phyloP scores from a whole-genome alignment of 1,140 invertebrate genomes.

The Drosophila baimaii region DNA sequence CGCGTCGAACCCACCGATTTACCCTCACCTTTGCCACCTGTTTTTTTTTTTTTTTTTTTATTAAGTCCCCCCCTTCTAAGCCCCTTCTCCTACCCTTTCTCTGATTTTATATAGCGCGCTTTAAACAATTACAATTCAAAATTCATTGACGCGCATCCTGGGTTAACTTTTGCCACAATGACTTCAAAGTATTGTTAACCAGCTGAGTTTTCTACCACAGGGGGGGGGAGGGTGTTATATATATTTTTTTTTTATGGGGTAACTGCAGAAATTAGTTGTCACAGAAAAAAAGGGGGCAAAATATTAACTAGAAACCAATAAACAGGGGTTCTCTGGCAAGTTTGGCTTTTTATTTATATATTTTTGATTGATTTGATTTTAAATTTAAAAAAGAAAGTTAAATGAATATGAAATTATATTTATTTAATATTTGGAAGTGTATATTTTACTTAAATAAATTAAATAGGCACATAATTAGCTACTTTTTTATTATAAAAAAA shows the following conservation, averaged over 20 bases:
- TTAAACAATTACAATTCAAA: slow-evolving; percentile 83
- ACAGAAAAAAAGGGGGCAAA: background rate
- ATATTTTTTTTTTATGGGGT: too few relatives aligned
- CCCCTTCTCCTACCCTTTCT: too few relatives aligned
- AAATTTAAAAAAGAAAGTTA: background rate
- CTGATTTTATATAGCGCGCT: slow-evolving; percentile 53
- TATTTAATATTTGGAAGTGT: background rate
- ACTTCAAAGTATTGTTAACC: slow-evolving; percentile 75
- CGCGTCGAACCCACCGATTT: slow-evolving; percentile 20
- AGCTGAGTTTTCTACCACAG: slow-evolving; percentile 25
- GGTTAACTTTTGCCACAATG: slow-evolving; percentile 63
- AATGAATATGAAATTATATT: background rate
- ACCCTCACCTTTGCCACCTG: background rate
- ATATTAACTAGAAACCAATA: background rate
- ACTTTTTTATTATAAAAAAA: too few relatives aligned
- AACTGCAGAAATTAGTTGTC: background rate
- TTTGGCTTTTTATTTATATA: background rate
- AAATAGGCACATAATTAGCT: too few relatives aligned
- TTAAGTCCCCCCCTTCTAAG: background rate
- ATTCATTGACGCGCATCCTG: slow-evolving; percentile 78
- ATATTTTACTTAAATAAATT: too few relatives aligned
- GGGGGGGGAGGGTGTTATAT: background rate
- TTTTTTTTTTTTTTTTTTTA: slow-evolving; percentile 17
- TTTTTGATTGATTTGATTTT: background rate
- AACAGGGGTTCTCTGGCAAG: too few relatives aligned